Base-by-base conservation (phyloP, 2,888 invertebrate genomes). In the Chromoteleia sp. region DNA sequence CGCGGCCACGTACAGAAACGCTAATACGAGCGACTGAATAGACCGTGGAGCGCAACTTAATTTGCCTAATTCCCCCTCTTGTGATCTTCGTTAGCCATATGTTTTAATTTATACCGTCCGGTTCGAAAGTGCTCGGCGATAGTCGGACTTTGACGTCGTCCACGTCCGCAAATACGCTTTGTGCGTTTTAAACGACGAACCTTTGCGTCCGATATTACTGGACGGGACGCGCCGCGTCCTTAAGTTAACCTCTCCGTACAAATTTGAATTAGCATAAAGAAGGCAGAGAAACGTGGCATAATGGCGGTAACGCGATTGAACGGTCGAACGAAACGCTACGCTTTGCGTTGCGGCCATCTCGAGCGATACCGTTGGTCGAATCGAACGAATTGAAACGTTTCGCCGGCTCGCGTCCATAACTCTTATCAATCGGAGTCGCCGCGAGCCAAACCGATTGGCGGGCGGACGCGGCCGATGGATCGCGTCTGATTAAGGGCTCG, bases 401-500 rank as follows among this genome's bases (percentile, higher is more conserved):
- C 17, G 63, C 19, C n/a, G 3, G 54, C 25, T 29, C 41, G 50
- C 29, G 39, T 65, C 45, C 80, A 76, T 80, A 79, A 83, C 63
- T 21, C 61, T 84, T 85, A 87, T 87, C 86, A 74, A 67, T 36
- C 36, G 39, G 21, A 67, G 39, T 45, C 4, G 41, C 12, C 15
- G 2, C 58, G 71, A 73, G 74, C 54, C 70, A 76, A 74, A 76
- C 59, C 71, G 82, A 86, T 84, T 82, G 81, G 2, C 84, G 84
- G 81, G 85, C 85, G 85, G 87, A 87, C 86, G 84, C 70, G 84
- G 79, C 80, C 85, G 89, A 87, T 88, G 86, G 82, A 84, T 84
- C 76, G 78, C 41, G 68, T 50, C 86, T 87, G 89, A 90, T 91
- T 88, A 88, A 84, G 79, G 85, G 83, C 87, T 86, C 83, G 84